Base-by-base conservation (phyloP, 2,888 invertebrate species). In the Hypomecis atomaria region DNA sequence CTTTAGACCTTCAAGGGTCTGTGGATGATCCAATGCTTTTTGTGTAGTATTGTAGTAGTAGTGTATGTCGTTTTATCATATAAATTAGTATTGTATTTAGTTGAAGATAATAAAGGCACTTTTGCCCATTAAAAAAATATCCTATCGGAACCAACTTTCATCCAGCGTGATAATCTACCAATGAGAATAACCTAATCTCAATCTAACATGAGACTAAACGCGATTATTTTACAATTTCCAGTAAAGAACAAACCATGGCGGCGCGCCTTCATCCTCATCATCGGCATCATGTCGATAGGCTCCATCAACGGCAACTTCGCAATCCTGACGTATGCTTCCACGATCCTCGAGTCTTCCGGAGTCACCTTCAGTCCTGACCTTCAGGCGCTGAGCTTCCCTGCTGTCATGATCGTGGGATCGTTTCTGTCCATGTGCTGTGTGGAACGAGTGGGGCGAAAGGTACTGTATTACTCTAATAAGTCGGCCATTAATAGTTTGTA, bases 401-500 rank as follows among this genome's bases (percentile, higher is more conserved):
- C 78, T 6, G 79, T 89, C 6, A 84, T 88, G 86, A 84, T 89
- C 37, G 43, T 86, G 1, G 84, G 85, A 0, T 85, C 87, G 0
- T 69, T 87, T 9, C 57, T 84, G 3, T 83, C 86, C 13, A 85
- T 88, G 76, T 70, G 77, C 44, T 83, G 80, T 50, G 83, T 90
- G 8, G 91, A 91, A 60, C 85, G 74, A 62, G 75, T 86, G 38
- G 88, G 87, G 4, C 82, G 89, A 67, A 88, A 86, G 85, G 91
- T 91, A 23, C 23, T 23, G 23, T 23, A 23, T 23, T 23, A 23
- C 3, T 23, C 23, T 23, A 23, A 2, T 23, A 23, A 23, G 23
- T 23, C 23, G 3, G 23, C 23, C 3, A 2, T 23, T 23, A 23
- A 23, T 23, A 23, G 3, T 3, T 3, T 23, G 3, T 23, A 23